These are phyloP conservation scores for Kudoa iwatai DNA, from an alignment of 30 jellyfish, hydroid and myxozoan species.

Conservation along the genomic window DNA sequence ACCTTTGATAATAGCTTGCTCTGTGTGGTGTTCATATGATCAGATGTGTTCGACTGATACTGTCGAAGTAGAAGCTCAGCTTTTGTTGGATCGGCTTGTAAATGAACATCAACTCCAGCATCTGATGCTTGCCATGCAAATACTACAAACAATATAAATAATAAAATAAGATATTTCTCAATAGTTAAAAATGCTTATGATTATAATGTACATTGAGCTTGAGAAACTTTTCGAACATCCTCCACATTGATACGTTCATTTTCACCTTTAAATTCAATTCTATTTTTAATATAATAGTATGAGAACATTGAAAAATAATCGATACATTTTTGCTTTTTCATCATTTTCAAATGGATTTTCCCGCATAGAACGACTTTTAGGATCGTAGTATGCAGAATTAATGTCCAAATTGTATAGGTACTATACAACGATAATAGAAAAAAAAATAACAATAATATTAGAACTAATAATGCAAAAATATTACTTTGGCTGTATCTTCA, in stretches of 20 bases:
- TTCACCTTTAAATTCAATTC: not conserved
- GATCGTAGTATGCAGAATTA: constrained; percentile 79
- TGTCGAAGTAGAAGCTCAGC: constrained; percentile 12
- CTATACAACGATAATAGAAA: constrained; percentile 4
- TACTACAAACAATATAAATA: constrained; percentile 2
- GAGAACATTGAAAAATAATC: not conserved
- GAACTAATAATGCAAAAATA: not conserved
- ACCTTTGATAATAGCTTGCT: too few relatives aligned
- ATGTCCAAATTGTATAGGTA: constrained; percentile 46
- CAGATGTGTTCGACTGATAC: too few relatives aligned
- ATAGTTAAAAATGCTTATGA: too few relatives aligned
- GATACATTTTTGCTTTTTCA: constrained; percentile 42
- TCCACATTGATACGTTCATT: not conserved
- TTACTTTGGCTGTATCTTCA: constrained; percentile 77
- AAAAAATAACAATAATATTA: not conserved
- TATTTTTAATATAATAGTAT: too few relatives aligned
- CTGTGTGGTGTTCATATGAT: too few relatives aligned
- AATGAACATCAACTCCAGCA: constrained; percentile 77
- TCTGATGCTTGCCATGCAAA: constrained; percentile 92
- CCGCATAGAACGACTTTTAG: constrained; percentile 83
- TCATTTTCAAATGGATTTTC: constrained; percentile 26
- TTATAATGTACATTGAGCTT: too few relatives aligned
- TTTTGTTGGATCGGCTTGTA: constrained; percentile 91
- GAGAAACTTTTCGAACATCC: not conserved
- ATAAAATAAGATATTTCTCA: too few relatives aligned